Percentiles rank a stretch among this genome's conserved stretches.
These are phyloP conservation scores for Ciconia stormi DNA, from an alignment of 2,113 vertebrate species.

Conservation along the genomic window DNA sequence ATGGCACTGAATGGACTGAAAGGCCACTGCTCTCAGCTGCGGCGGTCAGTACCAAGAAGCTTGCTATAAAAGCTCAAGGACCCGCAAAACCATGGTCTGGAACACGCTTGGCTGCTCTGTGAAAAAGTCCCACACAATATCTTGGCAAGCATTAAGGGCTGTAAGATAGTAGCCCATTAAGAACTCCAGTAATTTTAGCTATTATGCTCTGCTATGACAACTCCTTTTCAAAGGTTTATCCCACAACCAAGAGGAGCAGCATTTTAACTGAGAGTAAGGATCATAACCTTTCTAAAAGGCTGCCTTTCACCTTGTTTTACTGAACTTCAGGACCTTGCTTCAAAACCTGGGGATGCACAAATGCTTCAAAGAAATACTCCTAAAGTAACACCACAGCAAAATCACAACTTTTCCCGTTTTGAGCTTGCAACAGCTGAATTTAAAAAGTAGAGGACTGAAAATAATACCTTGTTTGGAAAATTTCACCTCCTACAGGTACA, in stretches of 20 bases:
- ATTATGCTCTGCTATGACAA: neutral
- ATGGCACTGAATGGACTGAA: neutral
- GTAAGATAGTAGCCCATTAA: neutral
- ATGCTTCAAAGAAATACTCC: neutral
- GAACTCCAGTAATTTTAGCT: neutral
- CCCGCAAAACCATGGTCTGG: neutral
- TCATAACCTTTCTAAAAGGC: neutral
- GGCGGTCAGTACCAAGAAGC: neutral
- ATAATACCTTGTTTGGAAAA: neutral
- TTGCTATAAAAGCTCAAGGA: neutral
- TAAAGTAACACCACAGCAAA: neutral
- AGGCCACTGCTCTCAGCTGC: neutral
- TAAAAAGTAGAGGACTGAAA: neutral
- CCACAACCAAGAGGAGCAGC: neutral
- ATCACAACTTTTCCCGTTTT: neutral
- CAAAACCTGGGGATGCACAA: neutral
- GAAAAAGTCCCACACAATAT: neutral
- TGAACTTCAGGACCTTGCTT: neutral
- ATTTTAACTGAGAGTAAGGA: neutral
- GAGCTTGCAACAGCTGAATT: neutral
- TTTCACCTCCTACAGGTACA: neutral
- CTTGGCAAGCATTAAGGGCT: neutral
- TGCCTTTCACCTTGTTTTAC: neutral
- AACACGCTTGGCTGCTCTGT: neutral
- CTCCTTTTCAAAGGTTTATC: neutral